Conservation (phyloP, 2,113 vertebrate species). For the Gadus macrocephalus region DNA sequence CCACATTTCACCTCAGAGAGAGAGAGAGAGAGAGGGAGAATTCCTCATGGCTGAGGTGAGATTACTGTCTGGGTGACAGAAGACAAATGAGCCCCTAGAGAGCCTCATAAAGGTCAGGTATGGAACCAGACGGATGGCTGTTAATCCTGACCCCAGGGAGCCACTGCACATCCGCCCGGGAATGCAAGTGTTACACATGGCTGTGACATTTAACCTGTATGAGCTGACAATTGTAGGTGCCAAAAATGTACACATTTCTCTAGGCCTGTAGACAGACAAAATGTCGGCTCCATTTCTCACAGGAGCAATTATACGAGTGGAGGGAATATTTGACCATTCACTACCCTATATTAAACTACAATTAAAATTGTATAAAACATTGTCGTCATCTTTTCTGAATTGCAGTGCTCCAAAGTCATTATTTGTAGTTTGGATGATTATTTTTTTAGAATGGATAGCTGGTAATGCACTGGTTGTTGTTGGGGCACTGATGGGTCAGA, state of each 20-base stretch:
- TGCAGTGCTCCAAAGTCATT: no score
- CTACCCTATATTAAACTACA: not conserved
- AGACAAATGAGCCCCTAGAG: conserved; percentile 69
- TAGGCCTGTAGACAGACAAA: conserved; percentile 29
- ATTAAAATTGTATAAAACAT: not conserved
- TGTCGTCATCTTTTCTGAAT: no score
- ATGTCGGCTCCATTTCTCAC: conserved; percentile 22
- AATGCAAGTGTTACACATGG: conserved; percentile 58
- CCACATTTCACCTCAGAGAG: not conserved
- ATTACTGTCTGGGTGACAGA: conserved; percentile 48
- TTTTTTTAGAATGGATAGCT: no score
- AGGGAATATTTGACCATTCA: not conserved
- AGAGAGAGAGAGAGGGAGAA: not conserved
- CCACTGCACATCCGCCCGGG: conserved; percentile 44
- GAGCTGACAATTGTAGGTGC: conserved; percentile 38
- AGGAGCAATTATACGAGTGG: conserved; percentile 52
- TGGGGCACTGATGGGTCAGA: no score
- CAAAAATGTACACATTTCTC: conserved; percentile 28
- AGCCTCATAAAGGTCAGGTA: conserved; percentile 71
- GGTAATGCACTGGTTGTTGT: no score
- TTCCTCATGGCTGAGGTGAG: conserved; percentile 26
- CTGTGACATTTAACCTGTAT: conserved; percentile 66
- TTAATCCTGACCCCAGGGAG: conserved; percentile 65
- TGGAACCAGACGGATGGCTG: conserved; percentile 56
- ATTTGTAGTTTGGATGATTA: no score